Evolutionary conservation across 1,140 invertebrate genomes (phyloP).

Genomic region (Drosophila leontia): DNA sequence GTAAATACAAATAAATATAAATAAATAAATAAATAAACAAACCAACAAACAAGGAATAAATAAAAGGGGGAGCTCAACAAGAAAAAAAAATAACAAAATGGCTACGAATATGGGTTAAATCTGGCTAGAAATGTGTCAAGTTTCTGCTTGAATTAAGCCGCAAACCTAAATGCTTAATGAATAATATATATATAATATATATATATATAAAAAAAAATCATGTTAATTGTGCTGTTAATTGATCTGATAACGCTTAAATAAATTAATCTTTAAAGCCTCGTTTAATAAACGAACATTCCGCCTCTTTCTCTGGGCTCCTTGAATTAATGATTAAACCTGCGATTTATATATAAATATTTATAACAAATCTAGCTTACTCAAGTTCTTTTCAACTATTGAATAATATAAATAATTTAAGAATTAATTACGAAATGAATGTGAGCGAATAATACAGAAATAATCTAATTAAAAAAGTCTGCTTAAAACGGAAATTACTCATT

Average conservation of each 20-base stretch:
- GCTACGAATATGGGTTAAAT: background rate
- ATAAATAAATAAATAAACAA: constrained; percentile 31
- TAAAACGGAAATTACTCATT: background rate
- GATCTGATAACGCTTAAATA: background rate
- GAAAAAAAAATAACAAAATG: background rate
- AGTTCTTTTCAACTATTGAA: background rate
- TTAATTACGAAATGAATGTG: background rate
- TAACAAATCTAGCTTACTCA: background rate
- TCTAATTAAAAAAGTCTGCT: constrained; percentile 9
- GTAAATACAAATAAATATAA: constrained; percentile 56
- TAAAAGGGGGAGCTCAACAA: background rate
- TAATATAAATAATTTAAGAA: background rate
- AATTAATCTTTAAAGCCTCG: background rate
- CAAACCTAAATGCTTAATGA: constrained; percentile 1
- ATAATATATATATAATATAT: background rate
- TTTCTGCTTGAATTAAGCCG: constrained; percentile 8
- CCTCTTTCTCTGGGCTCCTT: background rate
- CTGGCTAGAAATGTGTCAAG: constrained; percentile 19
- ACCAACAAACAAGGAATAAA: constrained; percentile 33
- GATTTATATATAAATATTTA: background rate
- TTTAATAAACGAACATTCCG: background rate
- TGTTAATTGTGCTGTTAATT: constrained; percentile 32
- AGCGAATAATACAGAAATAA: background rate
- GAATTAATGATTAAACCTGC: background rate
- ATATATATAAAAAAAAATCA: background rate